These are phyloP conservation scores for Hypomecis atomaria DNA, from an alignment of 2,888 invertebrate species.

Conservation along the genomic window DNA sequence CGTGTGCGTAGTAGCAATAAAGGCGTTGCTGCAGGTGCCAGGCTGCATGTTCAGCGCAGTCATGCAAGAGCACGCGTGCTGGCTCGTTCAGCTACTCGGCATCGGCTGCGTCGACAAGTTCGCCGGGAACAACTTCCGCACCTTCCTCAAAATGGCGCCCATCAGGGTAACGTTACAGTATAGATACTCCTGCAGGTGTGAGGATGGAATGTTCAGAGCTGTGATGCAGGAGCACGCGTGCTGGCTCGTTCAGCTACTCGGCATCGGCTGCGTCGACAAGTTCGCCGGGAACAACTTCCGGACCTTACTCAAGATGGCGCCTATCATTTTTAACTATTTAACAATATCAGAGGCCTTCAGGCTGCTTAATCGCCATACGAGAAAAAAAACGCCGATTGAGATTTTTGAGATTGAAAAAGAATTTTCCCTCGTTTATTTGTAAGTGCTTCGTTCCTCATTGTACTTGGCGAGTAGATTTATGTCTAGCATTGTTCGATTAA, in stretches of 20 bases:
- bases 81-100: conserved; percentile 94
- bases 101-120: conserved; percentile 94
- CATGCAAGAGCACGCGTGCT: conserved; percentile 86
- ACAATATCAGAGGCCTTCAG: too few species aligned
- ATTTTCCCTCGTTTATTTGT: too few species aligned
- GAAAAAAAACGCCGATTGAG: too few species aligned
- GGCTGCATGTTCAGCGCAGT: conserved; percentile 93
- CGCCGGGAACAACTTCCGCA: conserved; percentile 75
- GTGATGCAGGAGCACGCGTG: conserved; percentile 86
- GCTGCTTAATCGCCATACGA: too few species aligned
- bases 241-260: conserved; percentile 93
- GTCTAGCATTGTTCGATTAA: too few species aligned
- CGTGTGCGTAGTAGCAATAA: conserved; percentile 94
- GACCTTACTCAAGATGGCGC: conserved; percentile 70
- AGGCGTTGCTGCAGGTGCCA: conserved; percentile 94
- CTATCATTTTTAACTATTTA: too few species aligned
- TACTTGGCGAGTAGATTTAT: too few species aligned
- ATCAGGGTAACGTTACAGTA: conserved; percentile 68
- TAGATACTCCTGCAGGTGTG: conserved; percentile 96
- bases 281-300: conserved; percentile 83
- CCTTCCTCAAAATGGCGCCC: conserved; percentile 71
- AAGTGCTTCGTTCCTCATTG: too few species aligned
- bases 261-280: conserved; percentile 94
- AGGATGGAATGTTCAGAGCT: conserved; percentile 93
- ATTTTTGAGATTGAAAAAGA: too few species aligned